phyloP scores from a whole-genome alignment of 1,140 invertebrate genomes.

The Popillia japonica region DNA sequence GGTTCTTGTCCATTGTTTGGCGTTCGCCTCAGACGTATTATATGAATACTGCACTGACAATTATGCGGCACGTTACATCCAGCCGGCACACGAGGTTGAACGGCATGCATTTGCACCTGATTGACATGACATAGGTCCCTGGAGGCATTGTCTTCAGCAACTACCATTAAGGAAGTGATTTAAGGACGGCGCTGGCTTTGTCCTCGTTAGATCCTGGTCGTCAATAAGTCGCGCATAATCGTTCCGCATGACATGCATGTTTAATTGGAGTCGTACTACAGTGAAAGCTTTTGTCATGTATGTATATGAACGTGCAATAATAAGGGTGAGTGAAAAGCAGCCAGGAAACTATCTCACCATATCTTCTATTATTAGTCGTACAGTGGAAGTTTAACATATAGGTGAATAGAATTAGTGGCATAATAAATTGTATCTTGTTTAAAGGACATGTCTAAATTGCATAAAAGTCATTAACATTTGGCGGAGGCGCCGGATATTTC shows the following conservation, averaged over 20 bases:
- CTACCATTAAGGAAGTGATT: slow-evolving; percentile 5
- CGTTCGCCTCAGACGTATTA: background rate
- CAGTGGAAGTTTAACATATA: no score
- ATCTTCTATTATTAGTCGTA: no score
- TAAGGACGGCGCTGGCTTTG: background rate
- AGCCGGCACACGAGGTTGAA: background rate
- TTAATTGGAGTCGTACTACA: background rate
- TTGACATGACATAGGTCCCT: background rate
- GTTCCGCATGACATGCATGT: background rate
- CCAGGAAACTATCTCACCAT: no score
- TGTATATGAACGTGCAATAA: background rate
- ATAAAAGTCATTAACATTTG: no score
- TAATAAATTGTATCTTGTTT: no score
- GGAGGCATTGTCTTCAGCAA: background rate
- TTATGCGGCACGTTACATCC: background rate
- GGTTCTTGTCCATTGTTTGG: background rate
- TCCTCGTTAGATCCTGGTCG: background rate
- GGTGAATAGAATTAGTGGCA: no score
- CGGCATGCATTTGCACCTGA: background rate
- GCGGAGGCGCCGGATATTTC: no score
- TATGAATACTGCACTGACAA: background rate
- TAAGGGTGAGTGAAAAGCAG: no score
- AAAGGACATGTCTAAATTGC: no score
- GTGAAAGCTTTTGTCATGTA: background rate
- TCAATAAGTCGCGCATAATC: slow-evolving; percentile 1